Evolutionary conservation across 2,888 invertebrate genomes (phyloP).

Genomic region (Leptopilina syphax): DNA sequence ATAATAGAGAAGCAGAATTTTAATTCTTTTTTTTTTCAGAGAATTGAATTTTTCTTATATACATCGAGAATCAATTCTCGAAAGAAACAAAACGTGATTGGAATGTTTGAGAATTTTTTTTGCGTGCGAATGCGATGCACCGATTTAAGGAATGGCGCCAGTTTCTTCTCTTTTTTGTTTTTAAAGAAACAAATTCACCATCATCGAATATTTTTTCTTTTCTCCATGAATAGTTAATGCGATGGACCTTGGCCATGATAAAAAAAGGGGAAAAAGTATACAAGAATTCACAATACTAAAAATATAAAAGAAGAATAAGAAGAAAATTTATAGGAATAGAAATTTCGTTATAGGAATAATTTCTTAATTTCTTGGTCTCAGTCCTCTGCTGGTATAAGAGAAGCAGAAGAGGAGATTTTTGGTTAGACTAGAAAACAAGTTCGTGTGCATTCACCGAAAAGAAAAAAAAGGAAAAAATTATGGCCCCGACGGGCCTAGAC

Average conservation of each 20-base stretch:
- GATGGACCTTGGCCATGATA: constrained; percentile 9
- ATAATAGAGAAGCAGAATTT: constrained; percentile 38
- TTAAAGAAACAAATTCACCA: constrained; percentile 6
- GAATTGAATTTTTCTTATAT: no score
- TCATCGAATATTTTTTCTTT: constrained; percentile 15
- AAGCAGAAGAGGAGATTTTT: neutral
- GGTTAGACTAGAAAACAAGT: constrained; percentile 54
- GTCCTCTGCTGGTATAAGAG: constrained; percentile 43
- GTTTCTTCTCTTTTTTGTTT: neutral
- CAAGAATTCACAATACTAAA: constrained; percentile 13
- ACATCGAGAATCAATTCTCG: constrained; percentile 4
- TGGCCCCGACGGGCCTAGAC: constrained; percentile 61
- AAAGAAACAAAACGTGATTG: constrained; percentile 8
- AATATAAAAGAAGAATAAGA: constrained; percentile 27
- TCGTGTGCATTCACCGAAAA: constrained; percentile 50
- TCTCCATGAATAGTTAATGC: constrained; percentile 28
- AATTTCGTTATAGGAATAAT: no score
- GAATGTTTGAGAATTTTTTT: constrained; percentile 28
- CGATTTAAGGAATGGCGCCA: constrained; percentile 36
- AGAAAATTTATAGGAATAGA: constrained; percentile 55
- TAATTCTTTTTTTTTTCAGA: constrained; percentile 31
- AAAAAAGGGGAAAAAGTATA: neutral
- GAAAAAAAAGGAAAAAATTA: neutral
- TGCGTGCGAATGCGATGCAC: constrained; percentile 19
- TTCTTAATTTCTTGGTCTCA: no score